Percentiles rank a stretch among this genome's conserved stretches.
Conservation (phyloP, 2,797 vertebrate genomes). For the Linurgus olivaceus region DNA sequence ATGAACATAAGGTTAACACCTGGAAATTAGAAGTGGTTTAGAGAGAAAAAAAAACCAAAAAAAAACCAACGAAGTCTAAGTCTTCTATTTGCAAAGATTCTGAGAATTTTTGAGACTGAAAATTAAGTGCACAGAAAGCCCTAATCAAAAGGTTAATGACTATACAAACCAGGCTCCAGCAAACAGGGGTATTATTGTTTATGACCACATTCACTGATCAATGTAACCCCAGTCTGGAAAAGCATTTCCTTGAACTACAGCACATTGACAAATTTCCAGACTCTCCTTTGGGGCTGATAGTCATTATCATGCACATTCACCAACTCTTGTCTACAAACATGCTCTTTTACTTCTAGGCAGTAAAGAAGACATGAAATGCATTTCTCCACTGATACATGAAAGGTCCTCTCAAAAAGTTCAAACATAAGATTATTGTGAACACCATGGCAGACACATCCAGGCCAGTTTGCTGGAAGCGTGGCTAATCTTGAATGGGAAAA, state of each 20-base stretch:
- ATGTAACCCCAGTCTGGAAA: background rate
- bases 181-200: background rate
- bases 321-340: background rate
- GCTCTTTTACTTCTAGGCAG: background rate
- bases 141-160: background rate
- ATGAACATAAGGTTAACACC: background rate
- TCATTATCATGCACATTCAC: background rate
- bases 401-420: background rate
- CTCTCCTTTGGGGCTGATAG: background rate
- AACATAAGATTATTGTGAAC: background rate
- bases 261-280: background rate
- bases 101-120: background rate
- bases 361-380: background rate
- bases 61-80: background rate
- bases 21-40: background rate
- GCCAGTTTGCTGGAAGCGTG: background rate
- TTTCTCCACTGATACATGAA: background rate
- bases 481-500: background rate
- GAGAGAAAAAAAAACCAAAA: background rate
- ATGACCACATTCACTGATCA: background rate
- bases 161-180: background rate
- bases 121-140: background rate
- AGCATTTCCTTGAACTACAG: background rate
- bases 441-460: background rate
- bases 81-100: background rate